Evolutionary conservation across 2,113 vertebrate species (phyloP).

Genomic region (Numenius arquata): DNA sequence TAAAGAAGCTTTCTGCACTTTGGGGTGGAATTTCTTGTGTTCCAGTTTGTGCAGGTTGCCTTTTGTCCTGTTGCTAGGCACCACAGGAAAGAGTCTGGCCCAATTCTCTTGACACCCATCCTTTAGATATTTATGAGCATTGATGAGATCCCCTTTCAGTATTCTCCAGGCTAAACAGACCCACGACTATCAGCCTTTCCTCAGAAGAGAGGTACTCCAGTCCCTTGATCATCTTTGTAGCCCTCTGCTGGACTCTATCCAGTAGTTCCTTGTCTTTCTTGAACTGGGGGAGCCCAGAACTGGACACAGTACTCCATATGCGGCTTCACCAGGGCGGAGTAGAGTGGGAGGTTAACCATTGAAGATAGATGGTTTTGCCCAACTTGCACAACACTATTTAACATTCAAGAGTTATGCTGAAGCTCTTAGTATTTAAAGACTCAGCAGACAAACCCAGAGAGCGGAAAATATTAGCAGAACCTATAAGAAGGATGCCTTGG

Average conservation of each 20-base stretch:
- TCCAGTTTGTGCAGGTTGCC: not conserved
- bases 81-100: not conserved
- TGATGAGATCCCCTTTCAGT: not conserved
- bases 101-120: not conserved
- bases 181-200: not conserved
- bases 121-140: not conserved
- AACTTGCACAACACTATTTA: not conserved
- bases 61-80: not conserved
- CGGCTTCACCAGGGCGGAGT: not conserved
- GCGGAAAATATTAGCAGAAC: not conserved
- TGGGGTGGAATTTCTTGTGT: not conserved
- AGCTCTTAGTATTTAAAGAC: not conserved
- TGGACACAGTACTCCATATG: not conserved
- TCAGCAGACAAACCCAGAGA: not conserved
- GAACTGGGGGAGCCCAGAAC: not conserved
- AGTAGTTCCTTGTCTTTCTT: not conserved
- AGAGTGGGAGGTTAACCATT: not conserved
- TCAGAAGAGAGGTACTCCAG: not conserved
- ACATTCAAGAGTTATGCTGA: not conserved
- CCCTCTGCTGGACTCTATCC: not conserved
- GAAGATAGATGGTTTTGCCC: not conserved
- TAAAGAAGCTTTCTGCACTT: not conserved
- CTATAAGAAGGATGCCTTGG: not conserved
- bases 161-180: not conserved
- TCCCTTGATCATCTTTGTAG: not conserved